Base-by-base conservation (phyloP, 2,797 vertebrate genomes). In the Siniperca obscura region DNA sequence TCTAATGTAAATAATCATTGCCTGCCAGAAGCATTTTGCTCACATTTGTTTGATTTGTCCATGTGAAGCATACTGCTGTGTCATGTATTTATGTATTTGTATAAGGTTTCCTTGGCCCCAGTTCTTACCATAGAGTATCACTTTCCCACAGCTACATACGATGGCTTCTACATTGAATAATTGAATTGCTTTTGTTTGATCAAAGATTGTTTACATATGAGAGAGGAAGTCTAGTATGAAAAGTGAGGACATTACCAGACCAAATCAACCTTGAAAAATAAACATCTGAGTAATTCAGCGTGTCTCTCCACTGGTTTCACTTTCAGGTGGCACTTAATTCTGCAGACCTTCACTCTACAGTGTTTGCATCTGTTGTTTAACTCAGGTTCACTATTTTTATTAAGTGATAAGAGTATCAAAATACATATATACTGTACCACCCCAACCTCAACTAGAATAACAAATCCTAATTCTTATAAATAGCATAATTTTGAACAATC, bases 1-100 rank as follows among this genome's bases (percentile, higher is more conserved):
- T 86, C 90, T 88, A 87, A 75, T 17, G 19, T 62, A 92, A 93
- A 91, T 61, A 93, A 66, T 61, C 68, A 1, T 34, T 4, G 17
- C 48, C 69, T 67, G 81, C 73, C 75, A 83, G 78, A 84, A 60
- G 50, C 80, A 56, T 74, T 80, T 78, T 75, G 46, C 13, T 83
- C 60, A 71, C 38, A 64, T 90, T 80, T 81, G 76, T 88, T 92
- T 91, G 75, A 86, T 67, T 90, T 86, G 76, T 89, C 73, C 22
- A 11, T 46, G 50, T 21, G 81, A 69, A 76, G 55, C 75, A 75
- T 72, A 62, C 70, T 42, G 67, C 78, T 65, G 44, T 78, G 42
- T 60, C 75, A 34, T 78, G 59, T 72, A 75, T 90, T 84, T 81
- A 84, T 88, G 55, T 80, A 67, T 87, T 79, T 87, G 70, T 75